Percentiles rank a stretch among this genome's conserved stretches.
Conservation (phyloP, 2,888 invertebrate species). For the Chesias legatella region DNA sequence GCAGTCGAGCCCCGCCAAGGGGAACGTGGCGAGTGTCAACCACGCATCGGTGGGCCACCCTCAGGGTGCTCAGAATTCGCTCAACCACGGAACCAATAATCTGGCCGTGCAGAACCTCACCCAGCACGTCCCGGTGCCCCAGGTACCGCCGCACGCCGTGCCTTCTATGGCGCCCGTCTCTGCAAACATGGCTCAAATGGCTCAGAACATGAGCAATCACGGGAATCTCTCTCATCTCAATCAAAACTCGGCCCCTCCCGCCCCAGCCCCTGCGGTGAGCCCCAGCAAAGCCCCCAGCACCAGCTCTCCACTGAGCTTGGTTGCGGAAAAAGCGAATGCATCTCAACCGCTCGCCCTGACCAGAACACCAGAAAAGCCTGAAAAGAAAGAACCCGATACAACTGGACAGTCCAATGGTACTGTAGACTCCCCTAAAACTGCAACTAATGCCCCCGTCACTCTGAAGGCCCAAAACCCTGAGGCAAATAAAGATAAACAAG, state of each 20-base stretch:
- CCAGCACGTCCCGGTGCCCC: constrained; percentile 58
- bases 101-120: constrained; percentile 66
- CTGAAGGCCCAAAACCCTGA: constrained; percentile 67
- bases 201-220: constrained; percentile 77
- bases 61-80: constrained; percentile 65
- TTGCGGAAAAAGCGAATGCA: constrained; percentile 59
- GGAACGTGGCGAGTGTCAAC: constrained; percentile 65
- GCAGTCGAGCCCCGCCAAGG: constrained; percentile 69
- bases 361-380: constrained; percentile 68
- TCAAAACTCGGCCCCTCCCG: constrained; percentile 59
- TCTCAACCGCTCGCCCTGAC: constrained; percentile 69
- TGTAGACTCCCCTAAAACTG: constrained; percentile 64
- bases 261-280: constrained; percentile 50
- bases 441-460: constrained; percentile 48
- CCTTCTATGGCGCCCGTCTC: constrained; percentile 75
- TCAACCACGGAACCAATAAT: constrained; percentile 55
- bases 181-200: constrained; percentile 77
- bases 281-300: constrained; percentile 59
- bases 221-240: constrained; percentile 71
- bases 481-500: constrained; percentile 64
- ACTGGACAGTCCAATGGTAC: constrained; percentile 68
- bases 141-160: constrained; percentile 54
- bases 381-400: constrained; percentile 69
- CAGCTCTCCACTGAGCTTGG: constrained; percentile 68
- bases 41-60: constrained; percentile 65